phyloP scores from a whole-genome alignment of 2,888 invertebrate genomes.

The Pachymerium ferrugineum region DNA sequence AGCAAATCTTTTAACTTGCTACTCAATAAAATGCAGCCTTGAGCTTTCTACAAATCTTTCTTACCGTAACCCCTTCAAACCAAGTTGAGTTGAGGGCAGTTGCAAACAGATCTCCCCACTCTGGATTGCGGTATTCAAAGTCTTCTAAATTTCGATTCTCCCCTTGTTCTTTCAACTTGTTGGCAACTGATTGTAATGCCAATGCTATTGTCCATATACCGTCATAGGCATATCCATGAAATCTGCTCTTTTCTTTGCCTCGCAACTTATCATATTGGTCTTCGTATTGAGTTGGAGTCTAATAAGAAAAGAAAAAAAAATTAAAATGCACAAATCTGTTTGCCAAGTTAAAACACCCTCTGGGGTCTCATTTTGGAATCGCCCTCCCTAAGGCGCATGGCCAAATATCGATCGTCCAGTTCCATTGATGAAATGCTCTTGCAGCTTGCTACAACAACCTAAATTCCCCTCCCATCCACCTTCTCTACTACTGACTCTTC shows the following conservation, averaged over 20 bases:
- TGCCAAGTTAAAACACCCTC: not conserved
- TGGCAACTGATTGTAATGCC: slow-evolving; percentile 60
- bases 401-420: slow-evolving; percentile 11
- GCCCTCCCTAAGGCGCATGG: slow-evolving; percentile 2
- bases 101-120: slow-evolving; percentile 34
- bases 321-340: slow-evolving; percentile 12
- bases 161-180: slow-evolving; percentile 33
- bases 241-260: slow-evolving; percentile 79
- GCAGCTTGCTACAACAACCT: slow-evolving; percentile 22
- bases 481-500: not conserved
- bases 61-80: slow-evolving; percentile 84
- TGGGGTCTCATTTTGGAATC: not conserved
- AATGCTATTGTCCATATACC: slow-evolving; percentile 97
- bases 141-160: slow-evolving; percentile 36
- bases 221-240: slow-evolving; percentile 97
- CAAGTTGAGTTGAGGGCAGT: slow-evolving; percentile 85
- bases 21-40: not conserved
- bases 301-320: slow-evolving; percentile 41
- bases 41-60: slow-evolving; percentile 39
- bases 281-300: slow-evolving; percentile 86
- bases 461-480: not conserved
- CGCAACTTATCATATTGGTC: slow-evolving; percentile 75
- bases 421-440: slow-evolving; percentile 18
- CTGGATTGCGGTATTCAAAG: slow-evolving; percentile 45
- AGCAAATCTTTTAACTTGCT: not conserved